Conservation (phyloP, 2,797 vertebrate genomes). For the Urophycis tenuis region DNA sequence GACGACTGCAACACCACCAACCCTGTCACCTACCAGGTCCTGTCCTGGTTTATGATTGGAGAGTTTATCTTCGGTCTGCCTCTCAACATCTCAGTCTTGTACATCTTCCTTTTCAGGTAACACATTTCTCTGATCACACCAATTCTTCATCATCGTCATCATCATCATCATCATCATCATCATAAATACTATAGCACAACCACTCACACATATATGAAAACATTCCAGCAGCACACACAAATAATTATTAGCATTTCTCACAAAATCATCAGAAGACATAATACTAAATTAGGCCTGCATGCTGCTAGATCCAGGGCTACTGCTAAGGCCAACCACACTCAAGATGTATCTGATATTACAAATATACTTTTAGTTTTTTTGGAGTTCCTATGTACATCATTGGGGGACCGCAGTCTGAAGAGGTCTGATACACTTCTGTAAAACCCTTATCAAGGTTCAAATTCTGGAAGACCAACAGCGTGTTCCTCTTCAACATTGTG, state of each 20-base stretch:
- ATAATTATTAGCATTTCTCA: not conserved
- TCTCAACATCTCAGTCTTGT: conserved; percentile 60
- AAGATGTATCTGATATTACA: not conserved
- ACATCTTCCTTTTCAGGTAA: conserved; percentile 68
- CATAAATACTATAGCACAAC: no score
- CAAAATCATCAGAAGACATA: not conserved
- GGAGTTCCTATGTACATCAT: not conserved
- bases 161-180: no score
- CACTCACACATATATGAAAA: not conserved
- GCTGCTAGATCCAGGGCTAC: not conserved
- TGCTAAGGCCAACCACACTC: not conserved
- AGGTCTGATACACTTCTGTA: not conserved
- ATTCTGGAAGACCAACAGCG: conserved; percentile 69
- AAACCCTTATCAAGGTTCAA: conserved; percentile 41
- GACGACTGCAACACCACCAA: conserved; percentile 32
- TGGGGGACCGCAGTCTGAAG: not conserved
- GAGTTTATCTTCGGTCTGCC: conserved; percentile 65
- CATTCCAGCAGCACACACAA: not conserved
- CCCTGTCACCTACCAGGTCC: not conserved
- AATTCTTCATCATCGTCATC: not conserved
- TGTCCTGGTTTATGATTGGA: conserved; percentile 47
- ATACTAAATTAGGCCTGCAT: not conserved
- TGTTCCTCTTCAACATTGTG: conserved; percentile 71
- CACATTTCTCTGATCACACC: not conserved
- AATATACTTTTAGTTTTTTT: not conserved